Base-by-base conservation (phyloP, 2,113 vertebrate genomes). In the Dissostichus mawsoni region DNA sequence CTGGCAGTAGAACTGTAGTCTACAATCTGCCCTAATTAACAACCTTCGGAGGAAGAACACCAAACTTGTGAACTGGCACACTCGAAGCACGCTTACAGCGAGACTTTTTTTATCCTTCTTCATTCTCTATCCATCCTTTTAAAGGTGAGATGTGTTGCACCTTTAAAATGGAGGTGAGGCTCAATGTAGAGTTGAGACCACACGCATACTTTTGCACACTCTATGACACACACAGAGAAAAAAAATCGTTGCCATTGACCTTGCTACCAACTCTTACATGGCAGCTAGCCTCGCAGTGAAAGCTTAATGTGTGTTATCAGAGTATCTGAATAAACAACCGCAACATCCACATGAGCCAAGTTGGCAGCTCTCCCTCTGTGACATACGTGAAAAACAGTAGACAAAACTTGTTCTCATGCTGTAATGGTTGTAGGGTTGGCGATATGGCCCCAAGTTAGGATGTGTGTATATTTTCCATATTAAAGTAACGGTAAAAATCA, bases 21-120 rank as follows among this genome's bases (percentile, higher is more conserved):
- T 93, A 94, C 95, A 94, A 96, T 97, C 96, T 96, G 94, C 93
- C 93, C 96, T 96, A 97, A 97, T 97, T 97, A 97, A 97, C 94
- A 86, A 94, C 94, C 95, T 95, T 96, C 94, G 93, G 84, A 92
- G 84, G 84, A 91, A 88, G 93, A 94, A 92, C 93, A 95, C 93
- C 94, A 93, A 92, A 93, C 93, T 91, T 92, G 95, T 94, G 93
- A 93, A 95, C 95, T 94, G 95, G 95, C 95, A 96, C 95, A 95
- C 96, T 95, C 92, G 80, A 84, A 85, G 87, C 89, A 87, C 88
- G 69, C 90, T 92, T 90, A 73, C 76, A 90, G 87, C 86, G 73
- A 79, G 82, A 67, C 78, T 41, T 81, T 81, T 81, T 75, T 73
- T 52, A 51, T 80, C 75, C 58, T 20, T 73, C 48, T 45, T 29